Percentiles rank a stretch among this genome's conserved stretches.
Conservation (phyloP, 2,888 invertebrate species). For the Noctua fimbriata region DNA sequence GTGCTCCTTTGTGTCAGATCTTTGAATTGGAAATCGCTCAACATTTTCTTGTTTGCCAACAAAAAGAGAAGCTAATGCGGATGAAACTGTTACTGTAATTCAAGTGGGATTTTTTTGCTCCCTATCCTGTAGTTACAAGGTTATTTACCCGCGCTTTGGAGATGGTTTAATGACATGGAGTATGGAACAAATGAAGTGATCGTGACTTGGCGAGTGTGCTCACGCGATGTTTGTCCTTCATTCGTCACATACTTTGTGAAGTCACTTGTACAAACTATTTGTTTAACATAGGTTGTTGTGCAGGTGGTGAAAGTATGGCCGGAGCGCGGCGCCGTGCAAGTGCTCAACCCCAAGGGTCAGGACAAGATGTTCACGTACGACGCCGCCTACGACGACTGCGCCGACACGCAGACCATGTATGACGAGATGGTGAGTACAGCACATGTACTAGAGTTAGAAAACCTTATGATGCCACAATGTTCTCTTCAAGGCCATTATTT, state of each 20-base stretch:
- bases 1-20: constrained; percentile 39
- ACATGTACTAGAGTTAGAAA: neutral
- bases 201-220: neutral
- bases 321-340: constrained; percentile 96
- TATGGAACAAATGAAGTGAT: constrained; percentile 28
- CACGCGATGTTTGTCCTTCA: constrained; percentile 4
- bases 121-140: constrained; percentile 13
- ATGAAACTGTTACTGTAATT: constrained; percentile 39
- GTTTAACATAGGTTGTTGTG: constrained; percentile 26
- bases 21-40: constrained; percentile 46
- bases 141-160: constrained; percentile 33
- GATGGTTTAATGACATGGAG: constrained; percentile 25
- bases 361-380: constrained; percentile 99
- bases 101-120: constrained; percentile 5
- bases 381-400: constrained; percentile 97
- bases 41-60: constrained; percentile 50
- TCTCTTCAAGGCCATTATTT: neutral
- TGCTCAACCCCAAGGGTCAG: constrained; percentile 96
- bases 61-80: constrained; percentile 49
- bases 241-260: constrained; percentile 1
- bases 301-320: constrained; percentile 95
- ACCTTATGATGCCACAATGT: neutral
- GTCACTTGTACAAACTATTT: neutral
- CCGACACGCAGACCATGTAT: constrained; percentile 97
- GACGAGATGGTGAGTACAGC: constrained; percentile 94